Evolutionary conservation across 2,113 vertebrate species (phyloP).

Genomic region (Cinclus cinclus): DNA sequence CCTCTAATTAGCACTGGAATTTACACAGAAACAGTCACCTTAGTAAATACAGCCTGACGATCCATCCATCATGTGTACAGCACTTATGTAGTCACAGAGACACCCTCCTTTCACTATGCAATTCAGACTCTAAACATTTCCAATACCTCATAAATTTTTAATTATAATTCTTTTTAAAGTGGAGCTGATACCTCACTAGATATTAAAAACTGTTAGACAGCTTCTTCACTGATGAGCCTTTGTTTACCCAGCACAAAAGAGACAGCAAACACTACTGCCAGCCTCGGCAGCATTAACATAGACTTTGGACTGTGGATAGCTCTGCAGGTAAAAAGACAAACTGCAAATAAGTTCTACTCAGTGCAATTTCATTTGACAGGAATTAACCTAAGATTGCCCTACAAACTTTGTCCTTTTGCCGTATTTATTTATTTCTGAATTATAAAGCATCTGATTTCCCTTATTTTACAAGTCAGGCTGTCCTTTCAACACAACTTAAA

Average conservation of each 20-base stretch:
- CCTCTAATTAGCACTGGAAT: constrained; percentile 43
- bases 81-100: not conserved
- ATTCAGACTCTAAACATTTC: not conserved
- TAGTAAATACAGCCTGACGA: constrained; percentile 11
- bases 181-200: not conserved
- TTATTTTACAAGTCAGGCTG: not conserved
- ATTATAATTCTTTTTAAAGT: not conserved
- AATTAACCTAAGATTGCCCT: not conserved
- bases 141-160: not conserved
- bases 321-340: not conserved
- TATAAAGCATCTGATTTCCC: not conserved
- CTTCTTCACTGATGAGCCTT: not conserved
- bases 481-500: not conserved
- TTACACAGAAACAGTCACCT: constrained; percentile 47
- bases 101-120: not conserved
- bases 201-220: not conserved
- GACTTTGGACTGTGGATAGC: not conserved
- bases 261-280: not conserved
- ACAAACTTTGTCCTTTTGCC: not conserved
- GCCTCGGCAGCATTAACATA: not conserved
- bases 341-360: not conserved
- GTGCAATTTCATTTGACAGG: not conserved
- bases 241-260: not conserved
- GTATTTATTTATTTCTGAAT: not conserved
- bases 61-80: not conserved